Conservation (phyloP, 2,113 vertebrate species). For the Suncus etruscus region DNA sequence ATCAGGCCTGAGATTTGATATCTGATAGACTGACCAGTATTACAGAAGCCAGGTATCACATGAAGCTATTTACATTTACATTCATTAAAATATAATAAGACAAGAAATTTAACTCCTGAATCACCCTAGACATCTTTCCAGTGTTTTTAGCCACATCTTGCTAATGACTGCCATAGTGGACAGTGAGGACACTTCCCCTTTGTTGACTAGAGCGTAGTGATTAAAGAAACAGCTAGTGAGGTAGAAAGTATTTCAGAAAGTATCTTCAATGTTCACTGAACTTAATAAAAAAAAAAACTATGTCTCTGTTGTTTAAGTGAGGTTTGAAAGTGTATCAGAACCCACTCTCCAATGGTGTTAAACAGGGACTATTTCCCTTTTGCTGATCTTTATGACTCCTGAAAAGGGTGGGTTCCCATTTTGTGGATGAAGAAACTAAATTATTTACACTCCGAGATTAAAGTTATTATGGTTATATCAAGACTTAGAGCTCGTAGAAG, state of each 20-base stretch:
- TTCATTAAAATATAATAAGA: constrained; percentile 1
- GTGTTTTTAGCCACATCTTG: neutral
- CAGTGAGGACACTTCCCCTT: neutral
- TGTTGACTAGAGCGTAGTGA: neutral
- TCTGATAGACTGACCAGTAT: neutral
- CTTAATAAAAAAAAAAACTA: neutral
- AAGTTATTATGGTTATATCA: neutral
- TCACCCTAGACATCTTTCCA: neutral
- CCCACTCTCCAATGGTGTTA: neutral
- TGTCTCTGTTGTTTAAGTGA: neutral
- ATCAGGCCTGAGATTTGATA: neutral
- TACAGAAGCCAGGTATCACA: neutral
- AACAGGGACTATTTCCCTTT: neutral
- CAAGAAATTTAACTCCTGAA: neutral
- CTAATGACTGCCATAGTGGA: neutral
- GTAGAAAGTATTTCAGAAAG: neutral
- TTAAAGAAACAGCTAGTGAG: neutral
- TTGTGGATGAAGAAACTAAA: neutral
- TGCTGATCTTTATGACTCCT: neutral
- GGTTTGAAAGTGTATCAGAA: neutral
- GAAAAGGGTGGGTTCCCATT: neutral
- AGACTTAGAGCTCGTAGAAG: neutral
- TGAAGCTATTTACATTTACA: neutral
- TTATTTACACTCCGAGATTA: neutral
- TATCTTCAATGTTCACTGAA: neutral